Base-by-base conservation (phyloP, 2,113 vertebrate genomes). In the Malurus alboscapulatus region DNA sequence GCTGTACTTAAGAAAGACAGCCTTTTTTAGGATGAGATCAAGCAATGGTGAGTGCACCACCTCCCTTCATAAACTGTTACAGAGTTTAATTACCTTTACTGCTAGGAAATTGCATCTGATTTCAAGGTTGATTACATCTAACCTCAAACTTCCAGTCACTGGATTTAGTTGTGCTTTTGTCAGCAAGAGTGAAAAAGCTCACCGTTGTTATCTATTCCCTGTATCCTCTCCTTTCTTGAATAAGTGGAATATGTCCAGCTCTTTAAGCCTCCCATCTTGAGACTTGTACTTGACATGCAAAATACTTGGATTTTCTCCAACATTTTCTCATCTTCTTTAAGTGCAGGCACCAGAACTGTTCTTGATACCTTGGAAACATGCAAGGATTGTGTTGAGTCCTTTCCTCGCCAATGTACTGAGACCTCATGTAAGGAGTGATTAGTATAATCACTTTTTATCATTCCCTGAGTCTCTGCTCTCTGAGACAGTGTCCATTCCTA, bases 121-220 rank as follows among this genome's bases (percentile, higher is more conserved):
- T 96, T 96, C 90, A 96, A 81, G 86, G 92, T 65, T 92, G 96
- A 95, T 92, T 94, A 75, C 79, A 86, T 77, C 61, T 92, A 88
- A 81, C 90, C 90, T 94, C 76, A 95, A 95, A 92, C 48, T 96
- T 95, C 83, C 86, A 96, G 88, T 93, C 93, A 93, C 86, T 94
- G 88, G 59, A 90, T 95, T 88, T 94, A 92, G 86, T 71, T 90
- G 40, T 88, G 93, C 83, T 86, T 92, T 88, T 81, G 92, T 96
- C 90, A 95, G 92, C 83, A 93, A 83, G 53, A 92, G 34, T 71
- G 79, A 38, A 92, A 84, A 93, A 84, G n/a, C 86, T 74, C 79
- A 59, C 29, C 0, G 1, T 65, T 90, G 27, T 77, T 93, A 80
- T 51, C 75, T 84, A 30, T 63, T 59, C 75, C 24, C 22, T 36